Evolutionary conservation across 2,113 vertebrate genomes (phyloP).

Genomic region (Cinclus mexicanus): DNA sequence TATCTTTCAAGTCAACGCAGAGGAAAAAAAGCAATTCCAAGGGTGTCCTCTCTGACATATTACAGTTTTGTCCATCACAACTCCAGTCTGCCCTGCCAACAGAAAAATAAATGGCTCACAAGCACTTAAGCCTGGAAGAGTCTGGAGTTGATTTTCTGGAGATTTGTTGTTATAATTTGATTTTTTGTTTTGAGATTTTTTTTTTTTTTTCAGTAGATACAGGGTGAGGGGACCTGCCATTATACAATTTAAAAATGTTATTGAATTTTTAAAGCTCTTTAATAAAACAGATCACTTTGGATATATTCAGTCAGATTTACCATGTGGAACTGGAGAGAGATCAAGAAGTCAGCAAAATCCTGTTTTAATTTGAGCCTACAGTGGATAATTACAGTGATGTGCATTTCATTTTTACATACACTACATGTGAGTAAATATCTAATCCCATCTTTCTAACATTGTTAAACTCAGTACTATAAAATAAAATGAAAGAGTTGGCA

Average conservation of each 20-base stretch:
- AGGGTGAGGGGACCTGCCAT: too few species aligned
- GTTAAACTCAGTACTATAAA: slow-evolving; percentile 12
- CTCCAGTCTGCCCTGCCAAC: neutral
- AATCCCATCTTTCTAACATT: neutral
- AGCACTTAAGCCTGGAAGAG: neutral
- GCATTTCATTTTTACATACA: neutral
- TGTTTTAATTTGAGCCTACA: neutral
- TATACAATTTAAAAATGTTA: too few species aligned
- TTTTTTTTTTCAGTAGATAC: neutral
- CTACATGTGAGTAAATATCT: slow-evolving; percentile 8
- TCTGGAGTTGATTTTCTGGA: neutral
- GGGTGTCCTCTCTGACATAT: neutral
- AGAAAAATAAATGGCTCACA: neutral
- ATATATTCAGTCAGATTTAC: too few species aligned
- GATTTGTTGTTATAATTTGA: neutral
- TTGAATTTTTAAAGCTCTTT: too few species aligned
- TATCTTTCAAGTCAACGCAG: neutral
- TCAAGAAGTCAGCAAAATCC: neutral
- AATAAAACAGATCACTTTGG: too few species aligned
- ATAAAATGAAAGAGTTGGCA: slow-evolving; percentile 16
- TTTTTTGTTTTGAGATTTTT: neutral
- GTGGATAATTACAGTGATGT: neutral
- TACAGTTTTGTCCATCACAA: neutral
- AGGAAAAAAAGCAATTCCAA: neutral
- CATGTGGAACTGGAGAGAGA: neutral